Percentiles rank a stretch among this genome's conserved stretches.
Evolutionary conservation across 1,140 invertebrate species (phyloP).

Genomic region (Scaptomyza hsui): DNA sequence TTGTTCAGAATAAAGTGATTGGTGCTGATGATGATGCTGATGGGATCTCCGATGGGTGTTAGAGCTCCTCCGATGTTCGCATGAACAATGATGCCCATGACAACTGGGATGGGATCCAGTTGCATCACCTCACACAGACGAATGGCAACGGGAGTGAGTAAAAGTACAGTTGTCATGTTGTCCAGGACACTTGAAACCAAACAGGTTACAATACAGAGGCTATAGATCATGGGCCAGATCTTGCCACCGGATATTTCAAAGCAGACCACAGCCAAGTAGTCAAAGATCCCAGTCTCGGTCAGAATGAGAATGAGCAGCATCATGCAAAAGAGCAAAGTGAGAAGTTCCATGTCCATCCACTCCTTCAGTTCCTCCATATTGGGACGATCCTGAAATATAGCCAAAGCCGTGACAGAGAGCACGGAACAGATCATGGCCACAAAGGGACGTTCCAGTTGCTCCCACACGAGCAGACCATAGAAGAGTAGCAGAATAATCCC

Average conservation of each 20-base stretch:
- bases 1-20: slow-evolving; percentile 87
- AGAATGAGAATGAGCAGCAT: slow-evolving; percentile 92
- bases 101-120: slow-evolving; percentile 89
- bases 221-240: slow-evolving; percentile 90
- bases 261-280: slow-evolving; percentile 90
- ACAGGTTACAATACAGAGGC: slow-evolving; percentile 89
- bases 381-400: slow-evolving; percentile 88
- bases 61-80: slow-evolving; percentile 92
- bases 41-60: slow-evolving; percentile 92
- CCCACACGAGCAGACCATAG: slow-evolving; percentile 91
- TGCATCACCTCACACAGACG: slow-evolving; percentile 91
- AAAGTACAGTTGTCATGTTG: slow-evolving; percentile 91
- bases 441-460: slow-evolving; percentile 90
- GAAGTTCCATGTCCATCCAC: slow-evolving; percentile 92
- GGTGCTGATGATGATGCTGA: slow-evolving; percentile 92
- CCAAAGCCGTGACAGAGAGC: slow-evolving; percentile 88
- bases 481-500: slow-evolving; percentile 87
- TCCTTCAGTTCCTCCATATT: slow-evolving; percentile 88
- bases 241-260: slow-evolving; percentile 89
- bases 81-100: slow-evolving; percentile 90
- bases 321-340: slow-evolving; percentile 93
- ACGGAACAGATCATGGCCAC: slow-evolving; percentile 91
- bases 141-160: slow-evolving; percentile 92
- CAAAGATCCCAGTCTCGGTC: slow-evolving; percentile 92
- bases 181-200: slow-evolving; percentile 90